Evolutionary conservation across 2,888 invertebrate genomes (phyloP).

Genomic region (Melinopterus prodromus): DNA sequence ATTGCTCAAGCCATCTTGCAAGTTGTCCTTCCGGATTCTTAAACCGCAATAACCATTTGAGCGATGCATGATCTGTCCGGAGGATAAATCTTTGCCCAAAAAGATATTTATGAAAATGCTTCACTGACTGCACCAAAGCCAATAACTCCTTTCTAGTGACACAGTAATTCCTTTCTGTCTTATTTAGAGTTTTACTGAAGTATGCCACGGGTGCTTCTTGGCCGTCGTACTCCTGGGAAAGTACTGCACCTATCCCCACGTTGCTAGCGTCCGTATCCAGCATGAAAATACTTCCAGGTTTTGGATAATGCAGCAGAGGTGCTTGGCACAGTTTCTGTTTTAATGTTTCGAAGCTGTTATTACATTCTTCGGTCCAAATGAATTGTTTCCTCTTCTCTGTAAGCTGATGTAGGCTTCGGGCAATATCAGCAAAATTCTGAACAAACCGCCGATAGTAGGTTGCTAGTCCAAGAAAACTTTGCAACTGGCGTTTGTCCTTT

Average conservation of each 20-base stretch:
- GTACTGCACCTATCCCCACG: constrained; percentile 30
- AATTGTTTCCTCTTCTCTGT: constrained; percentile 31
- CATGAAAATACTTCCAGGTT: constrained; percentile 18
- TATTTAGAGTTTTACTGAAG: no score
- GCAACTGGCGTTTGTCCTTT: constrained; percentile 18
- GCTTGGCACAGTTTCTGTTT: background rate
- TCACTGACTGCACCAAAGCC: no score
- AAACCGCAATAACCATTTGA: no score
- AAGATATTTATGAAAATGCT: no score
- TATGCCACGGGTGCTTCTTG: no score
- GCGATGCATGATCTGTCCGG: no score
- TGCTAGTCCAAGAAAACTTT: background rate
- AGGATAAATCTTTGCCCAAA: no score
- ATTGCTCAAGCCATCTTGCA: no score
- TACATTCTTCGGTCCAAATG: constrained; percentile 29
- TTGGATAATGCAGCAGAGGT: constrained; percentile 1
- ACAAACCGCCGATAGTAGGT: constrained; percentile 39
- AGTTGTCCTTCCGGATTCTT: no score
- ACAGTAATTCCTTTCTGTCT: no score
- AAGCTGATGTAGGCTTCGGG: constrained; percentile 37
- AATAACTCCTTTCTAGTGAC: no score
- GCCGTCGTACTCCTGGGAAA: no score
- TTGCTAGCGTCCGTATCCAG: constrained; percentile 40
- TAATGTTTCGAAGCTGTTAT: background rate
- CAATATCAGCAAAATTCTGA: constrained; percentile 40